Base-by-base conservation (phyloP, 2,113 vertebrate genomes). In the Arvicanthis niloticus region DNA sequence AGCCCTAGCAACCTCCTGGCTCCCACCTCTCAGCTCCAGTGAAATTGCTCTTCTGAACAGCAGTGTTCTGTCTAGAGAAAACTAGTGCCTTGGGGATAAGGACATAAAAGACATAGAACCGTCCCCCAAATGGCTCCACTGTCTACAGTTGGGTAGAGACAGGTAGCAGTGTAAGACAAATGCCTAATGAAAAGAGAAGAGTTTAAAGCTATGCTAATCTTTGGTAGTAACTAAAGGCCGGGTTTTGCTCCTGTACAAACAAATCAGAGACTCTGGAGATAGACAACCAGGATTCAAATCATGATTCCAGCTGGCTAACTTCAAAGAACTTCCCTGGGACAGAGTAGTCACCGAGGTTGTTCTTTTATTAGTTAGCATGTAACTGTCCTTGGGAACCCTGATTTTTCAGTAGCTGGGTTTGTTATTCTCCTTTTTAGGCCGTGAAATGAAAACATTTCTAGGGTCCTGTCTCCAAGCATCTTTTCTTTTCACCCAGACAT, bases 31-130 rank as follows among this genome's bases (percentile, higher is more conserved):
- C 34, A 17, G 13, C 40, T 89, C n/a, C 80, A 76, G 78, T n/a
- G 65, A 95, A 65, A 17, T 24, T 88, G 73, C n/a, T 53, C 42
- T 60, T 95, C 51, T 51, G 91, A 94, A 95, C 87, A 95, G 40
- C 26, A 53, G 51, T 78, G 87, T 80, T 94, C 56, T 81, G 40
- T 56, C 3, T 40, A 65, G 90, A 92, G 56, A 89, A 84, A 56
- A 91, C 21, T 42, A 75, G 37, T 40, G 60, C 40, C 29, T 5
- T 87, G 42, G 37, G 58, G 24, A 42, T 89, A 85, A 89, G 17
- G 62, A 76, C 65, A 91, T 85, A n/a, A 76, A 94, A 72, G 56
- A 37, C 31, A 31, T 31, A 80, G 88, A 86, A 65, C 86, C 17
- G 68, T 67, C 4, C 31, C 51, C 16, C 7, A 62, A 5, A 75